These are phyloP conservation scores for Entomyzon cyanotis DNA, from an alignment of 2,113 vertebrate species.

Conservation along the genomic window DNA sequence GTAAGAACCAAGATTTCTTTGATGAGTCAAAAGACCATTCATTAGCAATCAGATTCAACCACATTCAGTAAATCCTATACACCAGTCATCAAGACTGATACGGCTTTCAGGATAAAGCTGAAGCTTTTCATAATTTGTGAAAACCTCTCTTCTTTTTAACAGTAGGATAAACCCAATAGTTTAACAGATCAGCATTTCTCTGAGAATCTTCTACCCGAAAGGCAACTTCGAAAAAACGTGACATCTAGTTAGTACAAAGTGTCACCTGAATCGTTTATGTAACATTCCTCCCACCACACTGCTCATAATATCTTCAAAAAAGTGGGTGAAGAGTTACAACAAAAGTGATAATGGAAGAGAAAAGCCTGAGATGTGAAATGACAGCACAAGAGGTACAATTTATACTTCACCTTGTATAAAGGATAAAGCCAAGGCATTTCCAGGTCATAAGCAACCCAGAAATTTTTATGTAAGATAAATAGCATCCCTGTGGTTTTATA, in stretches of 20 bases:
- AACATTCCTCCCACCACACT: conserved; percentile 36
- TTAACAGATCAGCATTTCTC: conserved; percentile 22
- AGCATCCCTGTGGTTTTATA: neutral
- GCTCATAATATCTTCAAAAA: conserved; percentile 49
- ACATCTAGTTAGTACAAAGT: conserved; percentile 36
- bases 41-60: neutral
- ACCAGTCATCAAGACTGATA: neutral
- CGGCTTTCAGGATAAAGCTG: neutral
- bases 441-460: neutral
- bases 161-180: neutral
- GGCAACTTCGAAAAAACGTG: conserved; percentile 1
- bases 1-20: neutral
- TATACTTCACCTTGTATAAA: conserved; percentile 16
- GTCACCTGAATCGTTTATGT: conserved; percentile 50
- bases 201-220: conserved; percentile 17
- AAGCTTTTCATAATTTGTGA: conserved; percentile 8
- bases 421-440: neutral
- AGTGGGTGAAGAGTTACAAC: conserved; percentile 10
- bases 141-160: neutral
- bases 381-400: conserved; percentile 11
- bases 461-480: neutral
- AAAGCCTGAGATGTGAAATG: conserved; percentile 3
- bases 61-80: neutral
- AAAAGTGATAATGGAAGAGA: conserved; percentile 36
- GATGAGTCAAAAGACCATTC: conserved; percentile 1